Conservation (phyloP, 2,113 vertebrate species). For the Oostethus manadensis region DNA sequence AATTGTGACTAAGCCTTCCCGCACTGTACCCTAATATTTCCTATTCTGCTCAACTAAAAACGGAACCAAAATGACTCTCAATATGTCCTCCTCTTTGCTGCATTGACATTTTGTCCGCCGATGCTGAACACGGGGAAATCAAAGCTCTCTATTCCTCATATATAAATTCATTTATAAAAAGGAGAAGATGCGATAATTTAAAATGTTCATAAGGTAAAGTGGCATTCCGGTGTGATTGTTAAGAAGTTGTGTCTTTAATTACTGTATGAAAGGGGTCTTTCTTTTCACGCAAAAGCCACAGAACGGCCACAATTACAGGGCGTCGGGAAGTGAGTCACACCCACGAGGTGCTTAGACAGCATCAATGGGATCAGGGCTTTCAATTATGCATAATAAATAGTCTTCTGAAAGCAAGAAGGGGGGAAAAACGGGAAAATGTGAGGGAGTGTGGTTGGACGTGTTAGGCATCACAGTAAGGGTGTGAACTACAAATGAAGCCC, state of each 20-base stretch:
- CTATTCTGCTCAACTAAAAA: slow-evolving; percentile 20
- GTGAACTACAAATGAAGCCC: too few species aligned
- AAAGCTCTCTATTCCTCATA: too few species aligned
- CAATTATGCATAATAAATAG: slow-evolving; percentile 18
- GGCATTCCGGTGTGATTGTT: neutral
- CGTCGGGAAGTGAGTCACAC: slow-evolving; percentile 13
- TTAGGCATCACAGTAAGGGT: too few species aligned
- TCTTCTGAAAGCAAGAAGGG: slow-evolving; percentile 20
- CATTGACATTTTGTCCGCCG: too few species aligned
- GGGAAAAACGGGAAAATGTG: too few species aligned
- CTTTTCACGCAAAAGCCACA: slow-evolving; percentile 25
- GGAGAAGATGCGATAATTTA: too few species aligned
- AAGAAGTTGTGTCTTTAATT: slow-evolving; percentile 30
- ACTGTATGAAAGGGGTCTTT: neutral
- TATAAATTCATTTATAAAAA: too few species aligned
- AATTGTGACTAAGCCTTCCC: too few species aligned
- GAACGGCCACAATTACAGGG: slow-evolving; percentile 51
- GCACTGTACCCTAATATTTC: neutral
- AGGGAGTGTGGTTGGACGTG: slow-evolving; percentile 1
- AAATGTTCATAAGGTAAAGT: neutral
- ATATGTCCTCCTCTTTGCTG: neutral
- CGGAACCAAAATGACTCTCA: neutral
- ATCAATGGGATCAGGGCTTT: slow-evolving; percentile 10
- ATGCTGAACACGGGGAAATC: too few species aligned
- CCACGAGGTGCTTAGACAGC: slow-evolving; percentile 23